Evolutionary conservation across 1,140 invertebrate genomes (phyloP).

Genomic region (Drosophila orena): DNA sequence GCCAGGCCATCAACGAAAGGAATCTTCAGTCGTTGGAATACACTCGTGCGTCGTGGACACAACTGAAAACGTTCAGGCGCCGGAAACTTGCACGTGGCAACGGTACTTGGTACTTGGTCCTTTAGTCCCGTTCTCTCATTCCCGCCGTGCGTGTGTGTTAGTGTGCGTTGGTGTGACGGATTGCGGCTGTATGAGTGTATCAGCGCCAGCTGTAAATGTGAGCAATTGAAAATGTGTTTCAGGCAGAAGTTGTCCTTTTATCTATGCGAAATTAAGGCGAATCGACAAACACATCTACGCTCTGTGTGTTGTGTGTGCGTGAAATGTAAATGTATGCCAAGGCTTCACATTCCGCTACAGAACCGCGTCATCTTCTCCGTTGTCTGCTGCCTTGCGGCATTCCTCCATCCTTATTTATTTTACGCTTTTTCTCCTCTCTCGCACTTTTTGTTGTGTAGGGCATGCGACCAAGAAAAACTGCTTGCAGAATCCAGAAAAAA

Average conservation of each 20-base stretch:
- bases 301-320: slow-evolving; percentile 21
- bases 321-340: slow-evolving; percentile 40
- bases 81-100: slow-evolving; percentile 55
- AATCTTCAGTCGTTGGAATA: slow-evolving; percentile 78
- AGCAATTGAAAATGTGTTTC: slow-evolving; percentile 56
- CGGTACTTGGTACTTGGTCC: slow-evolving; percentile 28
- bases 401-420: slow-evolving; percentile 40
- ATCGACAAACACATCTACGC: slow-evolving; percentile 28
- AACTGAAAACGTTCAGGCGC: slow-evolving; percentile 38
- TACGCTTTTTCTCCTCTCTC: slow-evolving; percentile 8
- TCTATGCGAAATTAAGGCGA: slow-evolving; percentile 45
- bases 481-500: slow-evolving; percentile 13
- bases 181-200: slow-evolving; percentile 22
- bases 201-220: slow-evolving; percentile 34
- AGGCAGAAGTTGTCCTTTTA: slow-evolving; percentile 41
- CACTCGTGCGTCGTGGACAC: slow-evolving; percentile 79
- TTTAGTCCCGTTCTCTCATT: slow-evolving; percentile 9
- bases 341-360: slow-evolving; percentile 21
- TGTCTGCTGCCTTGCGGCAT: slow-evolving; percentile 48
- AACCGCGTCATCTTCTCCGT: slow-evolving; percentile 40
- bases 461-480: slow-evolving; percentile 26
- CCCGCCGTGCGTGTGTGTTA: slow-evolving; percentile 5
- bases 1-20: slow-evolving; percentile 44
- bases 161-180: slow-evolving; percentile 1
- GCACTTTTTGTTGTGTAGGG: slow-evolving; percentile 1